Evolutionary conservation across 2,888 invertebrate genomes (phyloP).

Genomic region (Ophion costatus): DNA sequence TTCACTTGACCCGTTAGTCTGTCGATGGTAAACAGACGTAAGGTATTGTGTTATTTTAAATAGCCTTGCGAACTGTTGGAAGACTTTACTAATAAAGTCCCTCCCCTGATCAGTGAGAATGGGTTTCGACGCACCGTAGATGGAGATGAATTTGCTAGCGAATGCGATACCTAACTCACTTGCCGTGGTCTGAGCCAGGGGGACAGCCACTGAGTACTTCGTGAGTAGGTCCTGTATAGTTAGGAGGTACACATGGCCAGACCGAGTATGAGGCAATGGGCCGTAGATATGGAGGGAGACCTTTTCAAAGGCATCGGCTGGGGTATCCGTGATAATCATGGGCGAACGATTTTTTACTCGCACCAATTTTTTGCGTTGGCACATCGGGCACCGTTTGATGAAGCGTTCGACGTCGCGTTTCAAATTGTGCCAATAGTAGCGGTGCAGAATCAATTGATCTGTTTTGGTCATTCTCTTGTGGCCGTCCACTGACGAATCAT

Average conservation of each 20-base stretch:
- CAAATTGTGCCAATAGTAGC: slow-evolving; percentile 62
- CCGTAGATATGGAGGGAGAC: slow-evolving; percentile 13
- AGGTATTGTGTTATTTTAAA: slow-evolving; percentile 18
- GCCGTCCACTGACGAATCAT: too few species aligned
- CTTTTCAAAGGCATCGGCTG: too few species aligned
- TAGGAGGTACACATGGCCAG: not conserved
- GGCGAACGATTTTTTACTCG: slow-evolving; percentile 25
- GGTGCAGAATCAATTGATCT: not conserved
- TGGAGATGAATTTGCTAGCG: slow-evolving; percentile 1
- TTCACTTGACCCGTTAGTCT: not conserved
- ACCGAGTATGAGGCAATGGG: slow-evolving; percentile 2
- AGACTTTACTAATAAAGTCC: slow-evolving; percentile 1
- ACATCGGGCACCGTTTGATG: slow-evolving; percentile 55
- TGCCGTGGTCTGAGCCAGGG: not conserved
- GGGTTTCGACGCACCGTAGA: slow-evolving; percentile 10
- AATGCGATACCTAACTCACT: slow-evolving; percentile 5
- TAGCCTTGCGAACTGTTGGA: not conserved
- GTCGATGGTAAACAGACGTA: not conserved
- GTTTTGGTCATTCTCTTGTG: slow-evolving; percentile 7
- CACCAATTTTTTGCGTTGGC: slow-evolving; percentile 60
- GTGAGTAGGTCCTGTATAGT: not conserved
- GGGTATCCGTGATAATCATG: too few species aligned
- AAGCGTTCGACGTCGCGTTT: slow-evolving; percentile 51
- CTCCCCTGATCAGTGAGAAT: slow-evolving; percentile 9
- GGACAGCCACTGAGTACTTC: slow-evolving; percentile 19